Evolutionary conservation across 2,888 invertebrate genomes (phyloP).

Genomic region (Heliconius aoede): DNA sequence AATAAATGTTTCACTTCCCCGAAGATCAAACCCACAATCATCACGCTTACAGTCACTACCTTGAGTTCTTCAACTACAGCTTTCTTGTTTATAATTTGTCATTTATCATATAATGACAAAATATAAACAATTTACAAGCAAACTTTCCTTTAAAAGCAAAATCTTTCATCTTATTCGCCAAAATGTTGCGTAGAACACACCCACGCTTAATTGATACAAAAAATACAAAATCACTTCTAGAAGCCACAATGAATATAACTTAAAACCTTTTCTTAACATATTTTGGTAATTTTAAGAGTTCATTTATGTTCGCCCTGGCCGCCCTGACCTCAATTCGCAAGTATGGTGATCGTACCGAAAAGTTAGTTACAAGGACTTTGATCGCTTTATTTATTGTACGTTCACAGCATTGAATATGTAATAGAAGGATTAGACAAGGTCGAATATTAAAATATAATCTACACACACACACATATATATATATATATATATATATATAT

Average conservation of each 20-base stretch:
- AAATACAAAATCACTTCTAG: neutral
- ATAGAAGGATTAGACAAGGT: constrained; percentile 30
- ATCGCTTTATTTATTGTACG: constrained; percentile 41
- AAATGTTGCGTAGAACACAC: neutral
- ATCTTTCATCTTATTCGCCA: neutral
- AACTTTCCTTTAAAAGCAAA: too few relatives aligned
- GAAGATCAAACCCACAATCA: neutral
- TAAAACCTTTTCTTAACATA: constrained; percentile 8
- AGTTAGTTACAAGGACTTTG: constrained; percentile 41
- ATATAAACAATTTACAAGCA: too few relatives aligned
- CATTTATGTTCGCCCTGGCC: constrained; percentile 29
- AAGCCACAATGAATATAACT: neutral
- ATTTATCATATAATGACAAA: too few relatives aligned
- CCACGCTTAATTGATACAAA: neutral
- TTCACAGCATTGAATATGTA: constrained; percentile 39
- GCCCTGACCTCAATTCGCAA: constrained; percentile 37
- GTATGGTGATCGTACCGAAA: constrained; percentile 37
- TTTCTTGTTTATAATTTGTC: too few relatives aligned
- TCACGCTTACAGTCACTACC: too few relatives aligned
- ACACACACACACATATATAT: too few relatives aligned
- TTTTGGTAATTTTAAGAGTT: constrained; percentile 33
- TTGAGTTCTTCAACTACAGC: too few relatives aligned
- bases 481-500: too few relatives aligned
- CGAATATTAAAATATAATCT: neutral
- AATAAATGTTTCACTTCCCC: too few relatives aligned